Conservation (phyloP, 2,113 vertebrate species). For the Pomatorhinus ruficollis region DNA sequence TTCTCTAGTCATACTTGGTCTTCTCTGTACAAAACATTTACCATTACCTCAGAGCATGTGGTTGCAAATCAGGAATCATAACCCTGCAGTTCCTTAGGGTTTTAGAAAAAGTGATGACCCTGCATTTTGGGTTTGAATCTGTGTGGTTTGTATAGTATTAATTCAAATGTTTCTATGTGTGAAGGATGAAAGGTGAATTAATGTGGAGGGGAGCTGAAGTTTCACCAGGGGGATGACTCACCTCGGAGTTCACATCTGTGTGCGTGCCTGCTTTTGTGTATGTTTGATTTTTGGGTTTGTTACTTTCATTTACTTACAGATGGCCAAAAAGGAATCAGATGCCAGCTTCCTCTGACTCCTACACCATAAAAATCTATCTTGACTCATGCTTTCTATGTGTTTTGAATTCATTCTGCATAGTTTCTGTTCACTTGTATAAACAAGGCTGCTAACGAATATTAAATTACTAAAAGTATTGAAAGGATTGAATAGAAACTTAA, state of each 20-base stretch:
- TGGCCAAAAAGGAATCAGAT: neutral
- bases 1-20: neutral
- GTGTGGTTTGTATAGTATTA: neutral
- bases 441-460: neutral
- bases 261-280: neutral
- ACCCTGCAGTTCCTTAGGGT: neutral
- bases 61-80: neutral
- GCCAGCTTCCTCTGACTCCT: neutral
- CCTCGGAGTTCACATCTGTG: neutral
- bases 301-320: neutral
- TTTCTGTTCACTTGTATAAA: neutral
- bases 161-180: neutral
- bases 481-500: neutral
- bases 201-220: neutral
- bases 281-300: neutral
- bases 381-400: neutral
- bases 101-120: neutral
- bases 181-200: neutral
- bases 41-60: neutral
- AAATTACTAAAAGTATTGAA: neutral
- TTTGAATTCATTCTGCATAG: neutral
- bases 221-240: neutral
- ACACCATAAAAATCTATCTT: neutral
- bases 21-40: neutral
- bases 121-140: neutral